phyloP scores from a whole-genome alignment of 2,797 vertebrate genomes.

The Agapornis canus region DNA sequence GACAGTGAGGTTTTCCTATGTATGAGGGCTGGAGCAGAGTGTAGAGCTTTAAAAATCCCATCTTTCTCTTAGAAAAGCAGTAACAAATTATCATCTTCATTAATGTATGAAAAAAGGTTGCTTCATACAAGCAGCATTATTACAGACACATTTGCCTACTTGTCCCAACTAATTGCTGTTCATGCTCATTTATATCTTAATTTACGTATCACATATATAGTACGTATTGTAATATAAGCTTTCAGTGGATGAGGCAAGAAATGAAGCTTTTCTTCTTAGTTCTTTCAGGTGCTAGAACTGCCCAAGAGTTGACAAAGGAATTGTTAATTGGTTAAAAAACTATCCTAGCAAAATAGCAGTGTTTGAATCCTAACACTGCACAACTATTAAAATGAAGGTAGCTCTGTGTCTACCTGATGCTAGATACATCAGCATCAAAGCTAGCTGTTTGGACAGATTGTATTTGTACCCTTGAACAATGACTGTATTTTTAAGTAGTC shows the following conservation, averaged over 20 bases:
- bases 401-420: not conserved
- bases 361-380: not conserved
- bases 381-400: not conserved
- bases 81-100: not conserved
- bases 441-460: not conserved
- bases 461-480: not conserved
- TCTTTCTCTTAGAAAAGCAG: not conserved
- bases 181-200: not conserved
- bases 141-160: not conserved
- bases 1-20: not conserved
- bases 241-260: not conserved
- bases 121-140: not conserved
- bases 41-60: not conserved
- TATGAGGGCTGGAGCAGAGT: not conserved
- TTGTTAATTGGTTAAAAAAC: not conserved
- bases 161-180: not conserved
- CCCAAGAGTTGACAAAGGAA: not conserved
- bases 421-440: not conserved
- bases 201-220: not conserved
- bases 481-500: not conserved
- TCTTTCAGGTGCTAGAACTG: not conserved
- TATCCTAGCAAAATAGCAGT: not conserved
- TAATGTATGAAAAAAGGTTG: not conserved
- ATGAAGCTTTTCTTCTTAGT: not conserved
- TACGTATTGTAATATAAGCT: not conserved